A percentile compares a stretch with the other conserved stretches of the same genome.
These are phyloP conservation scores for Sardina pilchardus DNA, from an alignment of 2,113 vertebrate genomes.

Conservation along the genomic window DNA sequence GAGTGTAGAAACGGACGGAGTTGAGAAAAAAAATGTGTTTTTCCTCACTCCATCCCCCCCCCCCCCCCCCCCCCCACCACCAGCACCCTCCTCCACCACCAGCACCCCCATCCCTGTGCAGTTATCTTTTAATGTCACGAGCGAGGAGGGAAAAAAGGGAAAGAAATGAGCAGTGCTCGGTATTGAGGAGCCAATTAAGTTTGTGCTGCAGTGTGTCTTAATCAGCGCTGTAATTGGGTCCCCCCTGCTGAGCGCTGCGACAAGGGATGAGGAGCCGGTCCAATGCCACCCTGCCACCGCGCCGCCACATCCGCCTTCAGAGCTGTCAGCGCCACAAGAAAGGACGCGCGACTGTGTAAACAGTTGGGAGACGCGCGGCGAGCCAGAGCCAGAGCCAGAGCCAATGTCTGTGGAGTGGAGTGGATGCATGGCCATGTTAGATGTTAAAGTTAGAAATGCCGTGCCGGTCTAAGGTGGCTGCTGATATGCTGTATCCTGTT, in stretches of 20 bases:
- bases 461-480: not conserved
- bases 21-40: not conserved
- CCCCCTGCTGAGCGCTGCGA: conserved; percentile 70
- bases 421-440: not conserved
- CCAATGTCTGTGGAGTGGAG: not conserved
- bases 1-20: not conserved
- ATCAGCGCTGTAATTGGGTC: conserved; percentile 80
- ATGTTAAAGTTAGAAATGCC: not conserved
- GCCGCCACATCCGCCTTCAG: not conserved
- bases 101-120: not conserved
- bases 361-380: not conserved
- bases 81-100: too few relatives aligned
- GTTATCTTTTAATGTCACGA: conserved; percentile 7
- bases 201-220: conserved; percentile 71
- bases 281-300: conserved; percentile 26
- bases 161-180: conserved; percentile 44
- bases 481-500: not conserved
- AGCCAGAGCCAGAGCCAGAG: not conserved
- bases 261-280: conserved; percentile 40
- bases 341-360: conserved; percentile 1
- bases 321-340: not conserved
- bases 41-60: not conserved
- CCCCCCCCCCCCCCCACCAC: not conserved
- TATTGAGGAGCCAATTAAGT: conserved; percentile 55
- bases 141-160: not conserved